A percentile compares a stretch with the other conserved stretches of the same genome.
These are phyloP conservation scores for Malurus melanocephalus DNA, from an alignment of 2,113 vertebrate species.

Conservation along the genomic window DNA sequence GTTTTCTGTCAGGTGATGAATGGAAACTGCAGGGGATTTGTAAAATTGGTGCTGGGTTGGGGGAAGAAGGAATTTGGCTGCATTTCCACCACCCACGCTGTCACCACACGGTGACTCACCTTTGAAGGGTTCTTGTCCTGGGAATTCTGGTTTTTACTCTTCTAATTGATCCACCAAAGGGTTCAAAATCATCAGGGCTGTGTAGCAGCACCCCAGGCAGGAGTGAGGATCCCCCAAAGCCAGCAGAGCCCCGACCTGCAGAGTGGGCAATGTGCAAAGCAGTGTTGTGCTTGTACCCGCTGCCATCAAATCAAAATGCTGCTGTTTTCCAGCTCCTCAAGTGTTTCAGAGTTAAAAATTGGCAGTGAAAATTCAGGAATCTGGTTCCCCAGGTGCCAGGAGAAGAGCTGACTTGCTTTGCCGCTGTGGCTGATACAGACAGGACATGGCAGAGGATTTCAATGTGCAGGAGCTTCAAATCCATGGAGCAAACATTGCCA, in stretches of 20 bases:
- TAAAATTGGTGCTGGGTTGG: background rate
- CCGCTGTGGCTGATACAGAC: background rate
- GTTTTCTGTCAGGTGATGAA: background rate
- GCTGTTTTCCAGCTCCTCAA: background rate
- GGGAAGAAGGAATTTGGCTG: background rate
- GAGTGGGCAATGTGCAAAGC: background rate
- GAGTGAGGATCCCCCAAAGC: background rate
- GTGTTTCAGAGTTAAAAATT: background rate
- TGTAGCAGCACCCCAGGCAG: background rate
- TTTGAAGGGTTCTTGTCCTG: background rate
- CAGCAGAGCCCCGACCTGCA: fast-evolving
- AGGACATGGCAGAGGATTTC: background rate
- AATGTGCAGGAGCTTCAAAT: background rate
- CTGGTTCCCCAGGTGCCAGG: background rate
- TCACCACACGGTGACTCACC: background rate
- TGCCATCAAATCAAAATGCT: background rate
- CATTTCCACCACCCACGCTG: fast-evolving
- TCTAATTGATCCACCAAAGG: background rate
- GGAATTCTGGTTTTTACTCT: background rate
- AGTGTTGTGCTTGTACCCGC: background rate
- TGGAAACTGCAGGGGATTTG: background rate
- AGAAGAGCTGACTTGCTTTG: background rate
- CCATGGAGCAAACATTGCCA: background rate
- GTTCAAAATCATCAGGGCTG: background rate
- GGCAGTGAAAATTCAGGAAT: background rate